Evolutionary conservation across 2,113 vertebrate genomes (phyloP), one percentile per base, ranked within the genome.

Genomic region (Cephalophus harveyi): DNA sequence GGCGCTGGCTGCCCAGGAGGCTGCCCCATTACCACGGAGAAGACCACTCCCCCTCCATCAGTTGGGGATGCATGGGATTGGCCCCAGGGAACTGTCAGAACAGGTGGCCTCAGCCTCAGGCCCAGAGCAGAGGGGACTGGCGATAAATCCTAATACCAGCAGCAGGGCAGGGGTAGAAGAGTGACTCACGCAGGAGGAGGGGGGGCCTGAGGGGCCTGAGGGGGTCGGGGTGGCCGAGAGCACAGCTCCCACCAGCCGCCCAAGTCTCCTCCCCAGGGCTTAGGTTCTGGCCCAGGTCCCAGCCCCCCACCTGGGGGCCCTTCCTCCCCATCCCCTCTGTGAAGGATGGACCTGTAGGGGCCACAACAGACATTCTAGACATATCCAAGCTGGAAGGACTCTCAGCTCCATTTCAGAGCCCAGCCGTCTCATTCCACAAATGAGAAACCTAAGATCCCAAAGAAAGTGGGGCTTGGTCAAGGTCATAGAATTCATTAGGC

Each of bases 191-290:
- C 50, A 33, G 33, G 11, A 28, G 28, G 15, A 2, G 33, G 46
- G 46, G 36, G 46, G 1, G 14, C 27, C 36, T 62, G 46, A 21
- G 23, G 13, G 2, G 25, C 27, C 43, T 55, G 46, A 33, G 25
- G 11, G 2, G 21, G 5, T 12, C 1, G 1, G 30, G 28, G 78
- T 13, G 50, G 6, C 28, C 23, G 0, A 62, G 55, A 60, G 52
- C 6, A 6, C 14, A n/a, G n/a, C 8, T 27, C 7, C 15, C 21
- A n/a, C 40, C 36, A 46, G 54, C 67, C n/a, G 5, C 52, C 3
- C 1, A 46, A n/a, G 52, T 82, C 46, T 92, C 43, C 64, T 85
- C 28, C 13, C 59, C 17, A 36, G 86, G 54, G 30, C 21, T 64
- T 30, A 25, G 40, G 50, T 67, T 67, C 62, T 59, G 54, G n/a